Evolutionary conservation across 1,140 invertebrate genomes (phyloP).

Genomic region (Oscheius sp.): DNA sequence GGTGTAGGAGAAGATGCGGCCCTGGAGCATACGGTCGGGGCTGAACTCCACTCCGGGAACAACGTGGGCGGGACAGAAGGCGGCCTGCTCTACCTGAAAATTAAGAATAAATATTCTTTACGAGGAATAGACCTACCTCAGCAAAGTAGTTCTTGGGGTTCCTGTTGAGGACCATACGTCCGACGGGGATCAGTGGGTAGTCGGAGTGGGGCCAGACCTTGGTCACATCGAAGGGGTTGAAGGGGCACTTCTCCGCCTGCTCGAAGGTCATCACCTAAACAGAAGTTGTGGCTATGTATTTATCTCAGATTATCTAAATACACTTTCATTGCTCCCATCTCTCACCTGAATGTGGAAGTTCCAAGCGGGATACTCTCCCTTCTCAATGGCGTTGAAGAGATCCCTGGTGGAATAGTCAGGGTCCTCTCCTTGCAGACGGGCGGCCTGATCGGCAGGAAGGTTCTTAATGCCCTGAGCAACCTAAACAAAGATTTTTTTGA

Average conservation of each 20-base stretch:
- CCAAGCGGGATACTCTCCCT: constrained; percentile 78
- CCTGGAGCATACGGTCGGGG: constrained; percentile 91
- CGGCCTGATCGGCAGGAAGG: constrained; percentile 72
- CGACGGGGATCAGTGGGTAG: constrained; percentile 85
- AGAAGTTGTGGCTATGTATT: too few species aligned
- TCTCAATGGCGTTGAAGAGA: constrained; percentile 83
- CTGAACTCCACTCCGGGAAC: constrained; percentile 83
- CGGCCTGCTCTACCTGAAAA: constrained; percentile 79
- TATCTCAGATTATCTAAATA: too few species aligned
- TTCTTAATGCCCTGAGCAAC: constrained; percentile 86
- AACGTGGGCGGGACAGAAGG: constrained; percentile 86
- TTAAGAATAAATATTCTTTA: too few species aligned
- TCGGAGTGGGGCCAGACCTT: constrained; percentile 88
- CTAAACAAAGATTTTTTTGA: too few species aligned
- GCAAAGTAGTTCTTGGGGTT: constrained; percentile 76
- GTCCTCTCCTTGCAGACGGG: constrained; percentile 72
- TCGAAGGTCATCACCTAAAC: constrained; percentile 69
- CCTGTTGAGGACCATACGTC: constrained; percentile 80
- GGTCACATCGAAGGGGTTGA: constrained; percentile 87
- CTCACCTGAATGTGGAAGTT: constrained; percentile 64
- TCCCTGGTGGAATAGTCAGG: constrained; percentile 79
- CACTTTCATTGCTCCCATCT: too few species aligned
- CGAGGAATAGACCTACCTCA: too few species aligned
- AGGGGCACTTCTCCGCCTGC: constrained; percentile 68
- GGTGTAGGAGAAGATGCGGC: constrained; percentile 85